phyloP scores from a whole-genome alignment of 37 sponge, comb jelly and placozoan species.

The Amphimedon queenslandica region DNA sequence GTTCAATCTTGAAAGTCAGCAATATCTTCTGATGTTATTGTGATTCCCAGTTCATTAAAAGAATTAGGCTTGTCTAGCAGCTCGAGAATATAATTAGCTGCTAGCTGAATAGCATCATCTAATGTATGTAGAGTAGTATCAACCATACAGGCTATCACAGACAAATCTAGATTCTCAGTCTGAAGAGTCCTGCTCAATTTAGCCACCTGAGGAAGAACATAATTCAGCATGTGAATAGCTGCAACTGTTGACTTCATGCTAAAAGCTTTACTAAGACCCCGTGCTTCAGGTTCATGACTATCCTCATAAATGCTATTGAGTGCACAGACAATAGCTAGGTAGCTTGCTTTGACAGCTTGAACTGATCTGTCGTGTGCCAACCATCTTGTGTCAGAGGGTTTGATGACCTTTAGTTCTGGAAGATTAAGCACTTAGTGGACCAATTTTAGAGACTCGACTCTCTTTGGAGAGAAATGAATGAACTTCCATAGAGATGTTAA shows the following conservation, averaged over 20 bases:
- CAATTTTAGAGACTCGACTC: too few relatives aligned
- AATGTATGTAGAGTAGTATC: constrained; percentile 63
- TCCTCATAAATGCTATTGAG: neutral
- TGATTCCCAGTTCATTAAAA: too few relatives aligned
- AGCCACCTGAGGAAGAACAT: constrained; percentile 23
- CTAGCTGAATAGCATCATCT: constrained; percentile 56
- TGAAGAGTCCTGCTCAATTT: constrained; percentile 59
- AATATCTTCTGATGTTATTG: constrained; percentile 37
- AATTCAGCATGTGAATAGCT: constrained; percentile 8
- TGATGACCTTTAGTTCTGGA: too few relatives aligned
- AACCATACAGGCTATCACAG: constrained; percentile 57
- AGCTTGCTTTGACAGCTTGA: neutral
- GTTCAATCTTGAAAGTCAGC: constrained; percentile 38
- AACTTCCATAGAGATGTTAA: constrained; percentile 26
- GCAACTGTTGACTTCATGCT: neutral
- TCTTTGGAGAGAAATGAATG: too few relatives aligned
- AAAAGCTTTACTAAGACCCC: neutral
- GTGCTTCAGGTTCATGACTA: neutral
- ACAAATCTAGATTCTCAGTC: constrained; percentile 49
- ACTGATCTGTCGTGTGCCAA: too few relatives aligned
- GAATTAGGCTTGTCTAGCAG: too few relatives aligned
- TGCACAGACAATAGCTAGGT: neutral
- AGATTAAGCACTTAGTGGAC: too few relatives aligned
- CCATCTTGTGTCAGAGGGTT: too few relatives aligned
- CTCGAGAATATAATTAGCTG: constrained; percentile 67